Percentiles rank a stretch among this genome's conserved stretches.
phyloP scores from a whole-genome alignment of 2,888 invertebrate species.

The Spodoptera picta region DNA sequence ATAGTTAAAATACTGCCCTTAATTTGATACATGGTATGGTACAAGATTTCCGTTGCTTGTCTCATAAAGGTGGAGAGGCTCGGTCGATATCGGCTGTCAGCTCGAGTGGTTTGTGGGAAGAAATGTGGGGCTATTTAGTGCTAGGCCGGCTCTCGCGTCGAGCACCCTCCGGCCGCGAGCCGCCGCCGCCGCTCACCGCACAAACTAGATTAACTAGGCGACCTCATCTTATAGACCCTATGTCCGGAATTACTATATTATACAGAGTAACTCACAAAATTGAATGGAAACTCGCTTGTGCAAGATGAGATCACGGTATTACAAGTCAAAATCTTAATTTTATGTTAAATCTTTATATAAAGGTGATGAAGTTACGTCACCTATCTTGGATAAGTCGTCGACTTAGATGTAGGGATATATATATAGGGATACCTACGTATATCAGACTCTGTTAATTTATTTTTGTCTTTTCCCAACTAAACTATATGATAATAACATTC shows the following conservation, averaged over 20 bases:
- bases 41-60: slow-evolving; percentile 69
- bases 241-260: slow-evolving; percentile 64
- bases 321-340: slow-evolving; percentile 27
- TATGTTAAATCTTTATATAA: slow-evolving; percentile 6
- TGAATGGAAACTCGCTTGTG: slow-evolving; percentile 39
- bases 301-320: slow-evolving; percentile 33
- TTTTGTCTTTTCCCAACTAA: too few relatives aligned
- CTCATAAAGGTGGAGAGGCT: slow-evolving; percentile 72
- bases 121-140: slow-evolving; percentile 82
- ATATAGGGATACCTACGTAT: too few relatives aligned
- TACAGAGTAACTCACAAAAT: slow-evolving; percentile 46
- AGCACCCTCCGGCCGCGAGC: slow-evolving; percentile 71
- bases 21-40: slow-evolving; percentile 52
- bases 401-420: too few relatives aligned
- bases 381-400: neutral
- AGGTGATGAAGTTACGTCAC: neutral
- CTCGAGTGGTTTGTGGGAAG: slow-evolving; percentile 77
- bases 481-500: too few relatives aligned
- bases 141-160: slow-evolving; percentile 67
- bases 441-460: too few relatives aligned
- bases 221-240: slow-evolving; percentile 68
- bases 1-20: slow-evolving; percentile 37
- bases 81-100: slow-evolving; percentile 78
- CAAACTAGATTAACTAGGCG: slow-evolving; percentile 81
- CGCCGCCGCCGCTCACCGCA: slow-evolving; percentile 56